A percentile compares a stretch with the other conserved stretches of the same genome.
These are phyloP conservation scores for Athrips mouffetella DNA, from an alignment of 2,888 invertebrate genomes.

Conservation along the genomic window DNA sequence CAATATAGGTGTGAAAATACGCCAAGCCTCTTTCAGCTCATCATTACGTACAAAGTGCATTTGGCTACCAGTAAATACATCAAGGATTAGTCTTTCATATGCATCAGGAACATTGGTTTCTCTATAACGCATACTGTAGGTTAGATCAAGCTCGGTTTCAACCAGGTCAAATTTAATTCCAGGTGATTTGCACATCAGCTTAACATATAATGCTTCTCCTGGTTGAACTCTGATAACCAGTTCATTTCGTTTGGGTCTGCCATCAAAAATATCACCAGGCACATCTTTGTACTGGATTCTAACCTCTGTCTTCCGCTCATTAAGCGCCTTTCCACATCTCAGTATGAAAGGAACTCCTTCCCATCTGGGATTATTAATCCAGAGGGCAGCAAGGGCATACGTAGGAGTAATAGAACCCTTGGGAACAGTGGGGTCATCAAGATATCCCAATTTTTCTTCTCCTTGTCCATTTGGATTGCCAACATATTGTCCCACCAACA, in stretches of 20 bases:
- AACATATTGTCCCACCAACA: slow-evolving; percentile 96
- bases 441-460: slow-evolving; percentile 89
- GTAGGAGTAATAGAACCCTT: slow-evolving; percentile 94
- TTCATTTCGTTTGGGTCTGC: slow-evolving; percentile 94
- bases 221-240: slow-evolving; percentile 99
- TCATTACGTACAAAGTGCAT: slow-evolving; percentile 99
- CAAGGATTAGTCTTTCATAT: slow-evolving; percentile 97
- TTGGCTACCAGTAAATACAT: slow-evolving; percentile 98
- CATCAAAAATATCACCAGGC: slow-evolving; percentile 97
- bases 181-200: slow-evolving; percentile 99
- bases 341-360: slow-evolving; percentile 99
- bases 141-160: slow-evolving; percentile 98
- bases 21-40: slow-evolving; percentile 97
- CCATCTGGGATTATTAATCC: slow-evolving; percentile 98
- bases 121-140: slow-evolving; percentile 94
- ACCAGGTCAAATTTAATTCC: slow-evolving; percentile 98
- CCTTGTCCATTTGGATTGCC: slow-evolving; percentile 90
- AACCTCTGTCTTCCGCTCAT: slow-evolving; percentile 99
- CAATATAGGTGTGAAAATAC: slow-evolving; percentile 96
- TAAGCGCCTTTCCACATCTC: slow-evolving; percentile 98
- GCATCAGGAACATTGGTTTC: slow-evolving; percentile 94
- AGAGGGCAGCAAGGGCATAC: slow-evolving; percentile 91
- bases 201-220: slow-evolving; percentile 98
- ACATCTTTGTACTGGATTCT: slow-evolving; percentile 98
- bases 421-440: slow-evolving; percentile 97